Conservation (phyloP, 2,113 vertebrate species). For the Stegastes partitus region DNA sequence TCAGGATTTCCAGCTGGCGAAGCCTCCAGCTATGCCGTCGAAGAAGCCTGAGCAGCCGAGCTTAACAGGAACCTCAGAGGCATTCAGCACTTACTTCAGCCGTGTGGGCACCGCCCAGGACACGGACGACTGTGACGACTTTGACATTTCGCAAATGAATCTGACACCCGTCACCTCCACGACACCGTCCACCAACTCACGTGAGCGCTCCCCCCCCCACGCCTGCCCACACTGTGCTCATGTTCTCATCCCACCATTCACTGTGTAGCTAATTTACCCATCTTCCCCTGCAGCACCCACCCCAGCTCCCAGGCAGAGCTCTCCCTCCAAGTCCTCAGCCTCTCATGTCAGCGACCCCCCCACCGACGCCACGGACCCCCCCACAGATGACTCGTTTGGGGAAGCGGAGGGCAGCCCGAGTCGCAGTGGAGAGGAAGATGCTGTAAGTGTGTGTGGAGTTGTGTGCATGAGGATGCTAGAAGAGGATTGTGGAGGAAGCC, state of each 20-base stretch:
- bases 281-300: constrained; percentile 89
- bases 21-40: constrained; percentile 92
- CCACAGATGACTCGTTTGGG: constrained; percentile 94
- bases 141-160: constrained; percentile 99
- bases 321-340: constrained; percentile 95
- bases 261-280: background rate
- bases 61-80: constrained; percentile 95
- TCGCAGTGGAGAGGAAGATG: constrained; percentile 95
- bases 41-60: constrained; percentile 92
- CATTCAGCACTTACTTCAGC: constrained; percentile 98
- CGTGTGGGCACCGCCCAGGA: constrained; percentile 97
- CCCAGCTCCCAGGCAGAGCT: constrained; percentile 94
- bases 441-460: constrained; percentile 87
- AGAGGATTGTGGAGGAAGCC: background rate
- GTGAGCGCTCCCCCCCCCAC: constrained; percentile 80
- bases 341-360: constrained; percentile 94
- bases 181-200: constrained; percentile 97
- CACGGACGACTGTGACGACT: constrained; percentile 98
- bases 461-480: constrained; percentile 22
- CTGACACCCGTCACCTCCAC: constrained; percentile 99
- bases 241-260: background rate
- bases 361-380: constrained; percentile 90
- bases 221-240: too few species aligned
- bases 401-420: constrained; percentile 96
- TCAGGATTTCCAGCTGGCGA: constrained; percentile 97